phyloP scores from a whole-genome alignment of 2,888 invertebrate genomes.

The Agriopis leucophaearia region DNA sequence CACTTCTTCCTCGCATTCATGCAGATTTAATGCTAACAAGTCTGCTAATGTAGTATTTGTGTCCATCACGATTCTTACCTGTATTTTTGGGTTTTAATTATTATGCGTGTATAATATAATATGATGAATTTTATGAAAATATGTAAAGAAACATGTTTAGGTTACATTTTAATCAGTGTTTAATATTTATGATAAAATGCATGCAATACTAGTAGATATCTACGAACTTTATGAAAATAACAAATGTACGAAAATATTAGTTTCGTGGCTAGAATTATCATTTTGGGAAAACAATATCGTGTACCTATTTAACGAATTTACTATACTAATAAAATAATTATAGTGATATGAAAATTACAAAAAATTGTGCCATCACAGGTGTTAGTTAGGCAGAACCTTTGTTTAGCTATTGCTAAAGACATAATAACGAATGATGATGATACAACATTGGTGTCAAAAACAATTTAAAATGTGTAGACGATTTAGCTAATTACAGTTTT shows the following conservation, averaged over 20 bases:
- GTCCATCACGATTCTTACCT: conserved; percentile 98
- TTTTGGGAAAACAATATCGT: no score
- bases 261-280: no score
- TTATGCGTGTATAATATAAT: not conserved
- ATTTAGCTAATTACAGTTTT: not conserved
- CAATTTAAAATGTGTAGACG: not conserved
- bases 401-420: not conserved
- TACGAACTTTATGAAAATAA: no score
- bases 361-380: not conserved
- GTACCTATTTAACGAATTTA: no score
- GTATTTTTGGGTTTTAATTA: conserved; percentile 38
- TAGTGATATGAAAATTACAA: no score
- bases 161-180: not conserved
- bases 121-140: not conserved
- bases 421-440: conserved; percentile 5
- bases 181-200: not conserved
- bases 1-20: conserved; percentile 98
- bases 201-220: not conserved
- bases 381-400: not conserved
- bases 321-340: no score
- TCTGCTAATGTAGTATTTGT: conserved; percentile 96
- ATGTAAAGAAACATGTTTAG: not conserved
- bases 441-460: not conserved
- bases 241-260: no score
- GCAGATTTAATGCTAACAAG: conserved; percentile 95